phyloP scores from a whole-genome alignment of 2,797 vertebrate species.

The Anabas testudineus region DNA sequence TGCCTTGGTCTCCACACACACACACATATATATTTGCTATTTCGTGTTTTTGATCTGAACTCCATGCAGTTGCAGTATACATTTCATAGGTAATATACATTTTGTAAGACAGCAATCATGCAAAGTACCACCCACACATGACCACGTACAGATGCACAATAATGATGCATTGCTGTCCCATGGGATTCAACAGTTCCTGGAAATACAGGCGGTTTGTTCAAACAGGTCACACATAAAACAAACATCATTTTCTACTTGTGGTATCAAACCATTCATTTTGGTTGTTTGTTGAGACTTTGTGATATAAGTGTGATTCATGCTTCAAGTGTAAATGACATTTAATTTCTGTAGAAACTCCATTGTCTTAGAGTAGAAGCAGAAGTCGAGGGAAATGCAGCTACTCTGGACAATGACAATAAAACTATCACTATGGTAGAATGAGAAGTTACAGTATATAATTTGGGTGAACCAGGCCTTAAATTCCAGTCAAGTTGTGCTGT shows the following conservation, averaged over 20 bases:
- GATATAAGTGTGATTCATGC: background rate
- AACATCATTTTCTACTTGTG: no score
- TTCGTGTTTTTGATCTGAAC: background rate
- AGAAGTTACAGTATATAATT: background rate
- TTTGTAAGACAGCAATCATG: background rate
- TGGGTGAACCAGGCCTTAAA: background rate
- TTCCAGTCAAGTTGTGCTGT: background rate
- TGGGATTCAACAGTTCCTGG: background rate
- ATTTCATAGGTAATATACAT: background rate
- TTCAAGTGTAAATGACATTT: background rate
- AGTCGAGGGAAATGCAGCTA: background rate
- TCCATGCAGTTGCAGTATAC: background rate
- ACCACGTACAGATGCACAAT: background rate
- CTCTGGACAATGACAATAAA: background rate
- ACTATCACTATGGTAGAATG: background rate
- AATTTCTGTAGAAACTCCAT: background rate
- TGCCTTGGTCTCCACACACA: no score
- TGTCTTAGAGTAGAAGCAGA: background rate
- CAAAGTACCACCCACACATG: constrained; percentile 9
- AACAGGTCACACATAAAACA: background rate
- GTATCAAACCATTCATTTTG: background rate
- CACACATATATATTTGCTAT: no score
- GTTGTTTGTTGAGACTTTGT: background rate
- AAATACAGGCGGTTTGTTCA: background rate
- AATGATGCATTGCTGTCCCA: background rate